Percentiles rank a stretch among this genome's conserved stretches.
Evolutionary conservation across 2,113 vertebrate genomes (phyloP).

Genomic region (Sylvietta virens): DNA sequence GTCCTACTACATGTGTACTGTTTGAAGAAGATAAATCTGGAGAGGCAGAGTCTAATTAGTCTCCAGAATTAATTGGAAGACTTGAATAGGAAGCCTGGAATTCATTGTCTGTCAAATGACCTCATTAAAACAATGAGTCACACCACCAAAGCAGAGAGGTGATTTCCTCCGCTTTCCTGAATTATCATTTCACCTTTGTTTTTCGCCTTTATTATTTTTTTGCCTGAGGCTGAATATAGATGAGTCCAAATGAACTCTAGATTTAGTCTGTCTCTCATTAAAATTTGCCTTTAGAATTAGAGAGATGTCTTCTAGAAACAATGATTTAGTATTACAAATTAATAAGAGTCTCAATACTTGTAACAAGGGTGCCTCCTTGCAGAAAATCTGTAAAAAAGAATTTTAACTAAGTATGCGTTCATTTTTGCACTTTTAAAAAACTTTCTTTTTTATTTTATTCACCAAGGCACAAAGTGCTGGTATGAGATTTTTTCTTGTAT

Average conservation of each 20-base stretch:
- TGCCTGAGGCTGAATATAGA: not conserved
- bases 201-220: not conserved
- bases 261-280: not conserved
- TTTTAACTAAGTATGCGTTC: not conserved
- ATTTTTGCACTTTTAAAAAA: not conserved
- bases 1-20: not conserved
- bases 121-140: slow-evolving; percentile 23
- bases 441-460: not conserved
- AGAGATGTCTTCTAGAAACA: slow-evolving; percentile 4
- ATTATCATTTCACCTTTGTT: slow-evolving; percentile 9
- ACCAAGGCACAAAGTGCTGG: not conserved
- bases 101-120: slow-evolving; percentile 27
- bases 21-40: not conserved
- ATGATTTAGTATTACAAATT: not conserved
- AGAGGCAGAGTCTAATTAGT: slow-evolving; percentile 7
- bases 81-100: not conserved
- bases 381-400: not conserved
- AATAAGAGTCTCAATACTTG: not conserved
- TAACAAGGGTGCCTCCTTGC: not conserved
- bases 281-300: not conserved
- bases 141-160: not conserved
- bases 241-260: not conserved
- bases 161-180: not conserved
- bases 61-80: slow-evolving; percentile 12
- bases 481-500: not conserved